Base-by-base conservation (phyloP, 2,113 vertebrate genomes). In the Patagioenas fasciata region DNA sequence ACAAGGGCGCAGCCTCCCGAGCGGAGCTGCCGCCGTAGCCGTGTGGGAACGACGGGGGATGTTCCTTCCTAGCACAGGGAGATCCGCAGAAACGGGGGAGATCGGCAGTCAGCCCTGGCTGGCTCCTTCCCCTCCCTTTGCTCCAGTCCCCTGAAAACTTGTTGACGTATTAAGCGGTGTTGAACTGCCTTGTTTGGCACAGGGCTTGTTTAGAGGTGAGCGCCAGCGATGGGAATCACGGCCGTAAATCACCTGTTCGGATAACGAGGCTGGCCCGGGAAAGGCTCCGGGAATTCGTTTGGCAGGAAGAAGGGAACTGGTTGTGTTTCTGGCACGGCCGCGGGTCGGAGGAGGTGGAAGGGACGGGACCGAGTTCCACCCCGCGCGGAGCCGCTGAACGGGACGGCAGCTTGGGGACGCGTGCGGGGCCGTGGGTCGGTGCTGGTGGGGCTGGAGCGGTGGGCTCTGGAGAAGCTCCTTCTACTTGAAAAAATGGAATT, bases 371-470 rank as follows among this genome's bases (percentile, higher is more conserved):
- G 3, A 50, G 20, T 24, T 50, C 48, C 48, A 50, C 23, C 48
- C 20, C 48, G 11, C 21, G 21, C 18, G 12, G 48, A 47, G 19
- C 18, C 44, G 18, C 18, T 19, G 18, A 19, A 18, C 44, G 19
- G 44, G 44, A 18, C 44, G 4, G 8, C 44, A 47, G 44, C 44
- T 47, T 10, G 44, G 44, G 44, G 10, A 19, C 44, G 18, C 8
- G 5, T 44, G 44, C 44, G 18, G 44, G 18, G 44, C 8, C 18
- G 9, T 9, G 44, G 44, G 56, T 29, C 66, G 29, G 9, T 71
- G 0, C 42, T 32, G 15, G 2, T 5, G 29, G 12, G 61, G 80
- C n/a, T 56, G 2, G 6, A 5, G 24, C 25, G 5, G 7, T 3
- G 48, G 58, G 16, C 31, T 44, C 36, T 64, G 60, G 11, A 56